A percentile compares a stretch with the other conserved stretches of the same genome.
Conservation (phyloP, 2,797 vertebrate genomes). For the Chaetodon trifasciatus region DNA sequence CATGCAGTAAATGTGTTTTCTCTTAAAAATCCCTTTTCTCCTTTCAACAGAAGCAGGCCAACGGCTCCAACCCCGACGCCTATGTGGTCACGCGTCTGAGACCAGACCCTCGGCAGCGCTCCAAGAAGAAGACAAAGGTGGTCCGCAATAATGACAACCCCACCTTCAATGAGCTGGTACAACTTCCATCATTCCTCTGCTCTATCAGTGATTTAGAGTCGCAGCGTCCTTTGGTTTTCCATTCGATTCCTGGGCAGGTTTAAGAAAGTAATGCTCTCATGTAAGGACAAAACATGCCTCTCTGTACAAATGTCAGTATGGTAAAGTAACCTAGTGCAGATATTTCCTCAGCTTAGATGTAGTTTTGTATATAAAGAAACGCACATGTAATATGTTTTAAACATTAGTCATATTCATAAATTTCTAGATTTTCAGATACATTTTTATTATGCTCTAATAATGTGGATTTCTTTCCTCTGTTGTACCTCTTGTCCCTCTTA, state of each 20-base stretch:
- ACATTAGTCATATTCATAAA: too few relatives aligned
- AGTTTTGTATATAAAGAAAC: neutral
- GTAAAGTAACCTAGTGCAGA: neutral
- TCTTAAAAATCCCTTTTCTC: conserved; percentile 1
- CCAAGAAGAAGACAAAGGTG: conserved; percentile 89
- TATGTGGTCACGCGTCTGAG: conserved; percentile 88
- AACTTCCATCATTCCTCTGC: neutral
- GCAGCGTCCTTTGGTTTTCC: neutral
- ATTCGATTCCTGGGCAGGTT: neutral
- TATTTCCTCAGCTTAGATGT: neutral
- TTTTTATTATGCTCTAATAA: too few relatives aligned
- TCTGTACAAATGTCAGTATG: too few relatives aligned
- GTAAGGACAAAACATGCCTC: neutral
- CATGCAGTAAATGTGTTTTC: neutral
- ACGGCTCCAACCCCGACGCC: conserved; percentile 88
- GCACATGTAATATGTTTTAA: neutral
- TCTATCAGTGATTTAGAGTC: neutral
- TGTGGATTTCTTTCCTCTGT: too few relatives aligned
- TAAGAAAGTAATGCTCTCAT: neutral
- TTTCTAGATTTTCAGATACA: too few relatives aligned
- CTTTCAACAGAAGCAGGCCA: conserved; percentile 84
- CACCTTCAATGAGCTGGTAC: conserved; percentile 93
- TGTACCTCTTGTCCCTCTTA: too few relatives aligned
- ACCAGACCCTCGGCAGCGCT: conserved; percentile 84
- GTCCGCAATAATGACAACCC: conserved; percentile 89